Percentiles rank a stretch among this genome's conserved stretches.
These are phyloP conservation scores for Eurystomus gularis DNA, from an alignment of 2,113 vertebrate species.

Conservation along the genomic window DNA sequence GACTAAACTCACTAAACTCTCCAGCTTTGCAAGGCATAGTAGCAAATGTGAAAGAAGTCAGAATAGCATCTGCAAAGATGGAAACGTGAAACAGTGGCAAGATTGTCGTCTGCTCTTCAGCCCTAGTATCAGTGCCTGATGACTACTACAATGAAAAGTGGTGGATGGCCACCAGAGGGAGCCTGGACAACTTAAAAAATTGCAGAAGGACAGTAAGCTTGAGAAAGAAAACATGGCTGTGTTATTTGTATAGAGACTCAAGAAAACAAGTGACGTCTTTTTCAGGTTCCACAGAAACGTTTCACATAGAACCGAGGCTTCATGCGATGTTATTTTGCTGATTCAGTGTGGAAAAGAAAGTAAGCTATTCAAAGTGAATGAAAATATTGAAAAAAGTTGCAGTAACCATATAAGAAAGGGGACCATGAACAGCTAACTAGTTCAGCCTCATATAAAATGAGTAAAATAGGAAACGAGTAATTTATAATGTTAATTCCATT, in stretches of 20 bases:
- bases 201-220: background rate
- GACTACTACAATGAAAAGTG: background rate
- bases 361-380: background rate
- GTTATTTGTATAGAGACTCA: background rate
- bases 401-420: background rate
- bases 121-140: background rate
- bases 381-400: background rate
- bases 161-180: slow-evolving; percentile 39
- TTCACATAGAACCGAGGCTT: background rate
- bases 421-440: background rate
- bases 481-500: background rate
- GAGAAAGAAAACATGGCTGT: background rate
- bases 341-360: background rate
- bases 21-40: background rate
- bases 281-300: background rate
- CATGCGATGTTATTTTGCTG: background rate
- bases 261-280: background rate
- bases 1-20: background rate
- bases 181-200: background rate
- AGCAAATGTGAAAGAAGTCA: background rate
- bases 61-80: background rate
- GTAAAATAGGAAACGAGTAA: background rate
- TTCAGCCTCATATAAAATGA: background rate
- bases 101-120: background rate
- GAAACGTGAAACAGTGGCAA: background rate